phyloP scores from a whole-genome alignment of 2,797 vertebrate genomes.

The Acanthiza pusilla region DNA sequence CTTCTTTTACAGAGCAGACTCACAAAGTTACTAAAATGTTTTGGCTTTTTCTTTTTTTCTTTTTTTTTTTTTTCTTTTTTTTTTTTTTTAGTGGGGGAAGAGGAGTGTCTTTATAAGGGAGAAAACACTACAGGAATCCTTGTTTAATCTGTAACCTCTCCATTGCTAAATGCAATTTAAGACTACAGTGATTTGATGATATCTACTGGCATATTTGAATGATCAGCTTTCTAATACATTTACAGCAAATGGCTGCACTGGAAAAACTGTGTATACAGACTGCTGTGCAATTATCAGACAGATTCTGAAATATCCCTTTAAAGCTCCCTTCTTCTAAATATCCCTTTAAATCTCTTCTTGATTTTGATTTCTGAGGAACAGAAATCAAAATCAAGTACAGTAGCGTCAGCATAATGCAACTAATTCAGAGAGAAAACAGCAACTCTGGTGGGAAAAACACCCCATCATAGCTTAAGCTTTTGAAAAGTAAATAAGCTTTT shows the following conservation, averaged over 20 bases:
- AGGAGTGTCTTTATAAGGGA: rapidly evolving
- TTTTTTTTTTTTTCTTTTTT: not conserved
- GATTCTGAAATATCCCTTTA: not conserved
- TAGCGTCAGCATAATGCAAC: not conserved
- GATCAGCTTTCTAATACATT: not conserved
- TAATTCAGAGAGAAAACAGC: not conserved
- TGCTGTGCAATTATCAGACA: not conserved
- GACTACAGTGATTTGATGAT: not conserved
- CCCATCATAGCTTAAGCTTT: not conserved
- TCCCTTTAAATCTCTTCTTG: not conserved
- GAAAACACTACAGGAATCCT: not conserved
- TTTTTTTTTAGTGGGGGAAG: rapidly evolving
- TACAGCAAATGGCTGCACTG: not conserved
- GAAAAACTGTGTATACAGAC: not conserved
- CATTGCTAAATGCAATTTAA: not conserved
- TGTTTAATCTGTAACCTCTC: not conserved
- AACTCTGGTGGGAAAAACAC: not conserved
- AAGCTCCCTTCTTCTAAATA: not conserved
- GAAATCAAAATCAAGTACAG: not conserved
- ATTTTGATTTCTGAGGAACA: not conserved
- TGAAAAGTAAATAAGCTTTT: not conserved
- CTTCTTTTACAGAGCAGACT: not conserved
- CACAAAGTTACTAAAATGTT: not conserved
- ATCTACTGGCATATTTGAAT: not conserved
- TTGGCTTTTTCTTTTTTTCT: not conserved